Conservation (phyloP, 2,888 invertebrate genomes). For the Ditula angustiorana region DNA sequence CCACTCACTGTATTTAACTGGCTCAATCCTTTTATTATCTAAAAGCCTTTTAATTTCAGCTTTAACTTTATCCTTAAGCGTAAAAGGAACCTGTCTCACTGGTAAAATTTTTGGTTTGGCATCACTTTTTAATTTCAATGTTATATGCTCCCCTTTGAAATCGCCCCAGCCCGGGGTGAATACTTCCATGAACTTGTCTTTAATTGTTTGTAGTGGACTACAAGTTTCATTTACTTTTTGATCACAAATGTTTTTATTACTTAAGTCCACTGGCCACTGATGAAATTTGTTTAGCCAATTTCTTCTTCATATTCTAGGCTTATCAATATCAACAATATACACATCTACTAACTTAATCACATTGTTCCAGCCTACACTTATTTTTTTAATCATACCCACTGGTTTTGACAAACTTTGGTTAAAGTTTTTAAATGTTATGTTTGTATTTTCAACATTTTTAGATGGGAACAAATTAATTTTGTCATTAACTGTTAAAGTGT, state of each 20-base stretch:
- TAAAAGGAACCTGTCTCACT: slow-evolving; percentile 40
- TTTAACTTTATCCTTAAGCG: no score
- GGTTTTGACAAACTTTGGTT: neutral
- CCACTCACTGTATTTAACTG: no score
- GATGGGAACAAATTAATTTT: no score
- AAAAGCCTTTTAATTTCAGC: no score
- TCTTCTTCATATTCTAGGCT: neutral
- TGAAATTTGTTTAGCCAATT: neutral
- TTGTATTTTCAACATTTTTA: no score
- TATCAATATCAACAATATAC: neutral
- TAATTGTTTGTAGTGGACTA: slow-evolving; percentile 14
- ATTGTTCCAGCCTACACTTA: neutral
- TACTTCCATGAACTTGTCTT: slow-evolving; percentile 31
- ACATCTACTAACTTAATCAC: neutral
- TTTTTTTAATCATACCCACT: neutral
- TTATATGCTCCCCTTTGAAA: slow-evolving; percentile 35
- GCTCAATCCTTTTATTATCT: no score
- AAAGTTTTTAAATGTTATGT: no score
- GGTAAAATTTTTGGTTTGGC: slow-evolving; percentile 14
- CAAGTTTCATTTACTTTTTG: neutral
- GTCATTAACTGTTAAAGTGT: no score
- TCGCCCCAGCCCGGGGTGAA: slow-evolving; percentile 40
- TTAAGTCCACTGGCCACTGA: neutral
- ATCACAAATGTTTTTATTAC: neutral
- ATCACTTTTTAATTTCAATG: slow-evolving; percentile 16